phyloP scores from a whole-genome alignment of 2,888 invertebrate species.

The Bruchidius siliquastri region DNA sequence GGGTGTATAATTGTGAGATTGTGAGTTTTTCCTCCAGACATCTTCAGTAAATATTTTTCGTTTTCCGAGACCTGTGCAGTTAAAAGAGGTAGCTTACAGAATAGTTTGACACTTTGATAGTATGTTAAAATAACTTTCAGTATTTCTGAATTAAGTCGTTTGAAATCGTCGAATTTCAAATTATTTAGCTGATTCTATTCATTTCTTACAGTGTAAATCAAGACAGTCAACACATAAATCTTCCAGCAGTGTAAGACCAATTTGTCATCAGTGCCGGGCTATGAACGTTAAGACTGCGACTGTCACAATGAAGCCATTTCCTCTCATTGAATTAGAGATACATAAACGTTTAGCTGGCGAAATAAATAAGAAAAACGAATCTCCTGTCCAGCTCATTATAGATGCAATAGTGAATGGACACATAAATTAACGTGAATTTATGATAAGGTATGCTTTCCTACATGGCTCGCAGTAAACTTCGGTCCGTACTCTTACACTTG shows the following conservation, averaged over 20 bases:
- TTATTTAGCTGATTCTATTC: no score
- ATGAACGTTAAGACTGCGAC: not conserved
- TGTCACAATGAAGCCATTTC: not conserved
- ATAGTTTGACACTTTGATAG: no score
- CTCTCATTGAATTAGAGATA: not conserved
- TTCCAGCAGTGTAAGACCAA: not conserved
- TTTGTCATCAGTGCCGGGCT: not conserved
- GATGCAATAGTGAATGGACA: not conserved
- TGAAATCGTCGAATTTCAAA: no score
- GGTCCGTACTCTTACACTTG: not conserved
- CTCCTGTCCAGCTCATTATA: not conserved
- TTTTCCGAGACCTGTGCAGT: no score
- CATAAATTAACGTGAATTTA: not conserved
- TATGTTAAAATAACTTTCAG: no score
- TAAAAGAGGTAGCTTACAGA: no score
- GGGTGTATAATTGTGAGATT: no score
- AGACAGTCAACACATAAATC: not conserved
- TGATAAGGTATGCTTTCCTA: not conserved
- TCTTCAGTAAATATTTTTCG: no score
- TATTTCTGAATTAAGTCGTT: no score
- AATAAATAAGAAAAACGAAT: not conserved
- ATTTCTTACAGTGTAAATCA: no score
- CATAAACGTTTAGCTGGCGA: not conserved
- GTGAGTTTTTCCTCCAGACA: no score
- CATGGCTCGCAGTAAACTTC: no score